Base-by-base conservation (phyloP, 2,888 invertebrate genomes). In the Globia sparganii region DNA sequence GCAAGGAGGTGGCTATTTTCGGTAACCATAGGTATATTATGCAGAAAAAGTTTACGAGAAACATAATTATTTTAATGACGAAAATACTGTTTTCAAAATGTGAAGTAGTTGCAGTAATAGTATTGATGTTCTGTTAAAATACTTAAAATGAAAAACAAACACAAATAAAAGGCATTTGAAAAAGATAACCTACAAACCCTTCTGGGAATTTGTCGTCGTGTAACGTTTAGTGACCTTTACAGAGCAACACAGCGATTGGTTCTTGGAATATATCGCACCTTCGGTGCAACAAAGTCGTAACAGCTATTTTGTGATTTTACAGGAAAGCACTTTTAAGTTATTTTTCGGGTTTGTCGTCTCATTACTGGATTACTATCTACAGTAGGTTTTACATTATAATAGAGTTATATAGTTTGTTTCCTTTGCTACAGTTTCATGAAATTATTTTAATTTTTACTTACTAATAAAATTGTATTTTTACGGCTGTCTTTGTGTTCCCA, bases 221-320 rank as follows among this genome's bases (percentile, higher is more conserved):
- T 68, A 76, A 43, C 49, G 21, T 68, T 75, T 65, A 66, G n/a
- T 8, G 43, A 67, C 59, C 59, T 49, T 59, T 74, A 82, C 58
- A 43, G 43, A 53, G 64, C 28, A 65, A 81, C 58, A 68, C 68
- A 72, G 72, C 66, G n/a, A 78, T 80, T 78, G 79, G 65, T 71
- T 80, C 61, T 67, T 28, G 70, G 71, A 81, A 71, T 74, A 83
- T 84, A n/a, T n/a, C n/a, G n/a, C n/a, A n/a, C n/a, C n/a, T n/a
- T n/a, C n/a, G n/a, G n/a, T n/a, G n/a, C n/a, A n/a, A n/a, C n/a
- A n/a, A n/a, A n/a, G n/a, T n/a, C n/a, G n/a, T n/a, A n/a, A n/a
- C n/a, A n/a, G n/a, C n/a, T n/a, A n/a, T n/a, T n/a, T n/a, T n/a
- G n/a, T n/a, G n/a, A n/a, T n/a, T n/a, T n/a, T n/a, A n/a, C n/a